A percentile compares a stretch with the other conserved stretches of the same genome.
phyloP scores from a whole-genome alignment of 2,888 invertebrate genomes.

The Chaetogeoica ovagalla region DNA sequence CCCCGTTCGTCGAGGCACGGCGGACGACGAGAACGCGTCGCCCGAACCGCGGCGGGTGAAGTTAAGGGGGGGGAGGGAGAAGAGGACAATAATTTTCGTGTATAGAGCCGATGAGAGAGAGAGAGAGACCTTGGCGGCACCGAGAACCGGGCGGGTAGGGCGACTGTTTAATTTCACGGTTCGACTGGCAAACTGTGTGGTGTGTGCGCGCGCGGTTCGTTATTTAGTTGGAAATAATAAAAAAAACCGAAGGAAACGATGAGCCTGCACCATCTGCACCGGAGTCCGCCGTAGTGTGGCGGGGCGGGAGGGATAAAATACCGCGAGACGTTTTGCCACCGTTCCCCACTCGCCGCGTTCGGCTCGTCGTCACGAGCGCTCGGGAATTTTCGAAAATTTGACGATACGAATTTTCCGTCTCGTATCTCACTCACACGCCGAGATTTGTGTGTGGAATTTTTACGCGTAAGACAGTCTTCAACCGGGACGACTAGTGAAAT shows the following conservation, averaged over 20 bases:
- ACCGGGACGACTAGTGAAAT: too few species aligned
- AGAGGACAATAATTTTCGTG: not conserved
- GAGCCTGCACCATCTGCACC: not conserved
- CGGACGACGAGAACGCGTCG: not conserved
- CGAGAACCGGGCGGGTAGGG: not conserved
- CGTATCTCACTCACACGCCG: too few species aligned
- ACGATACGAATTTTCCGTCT: too few species aligned
- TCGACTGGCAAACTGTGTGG: constrained; percentile 45
- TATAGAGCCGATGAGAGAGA: not conserved
- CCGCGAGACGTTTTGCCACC: too few species aligned
- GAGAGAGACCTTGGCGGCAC: too few species aligned
- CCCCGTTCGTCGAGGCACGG: constrained; percentile 13
- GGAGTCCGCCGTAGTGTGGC: not conserved
- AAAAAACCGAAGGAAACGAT: constrained; percentile 16
- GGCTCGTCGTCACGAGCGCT: too few species aligned
- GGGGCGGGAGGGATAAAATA: too few species aligned
- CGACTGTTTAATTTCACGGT: constrained; percentile 53
- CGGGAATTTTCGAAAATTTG: too few species aligned
- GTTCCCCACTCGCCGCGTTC: too few species aligned
- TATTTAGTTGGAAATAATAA: constrained; percentile 44
- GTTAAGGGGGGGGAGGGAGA: not conserved
- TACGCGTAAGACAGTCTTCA: too few species aligned
- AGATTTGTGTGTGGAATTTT: too few species aligned
- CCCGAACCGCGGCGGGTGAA: not conserved
- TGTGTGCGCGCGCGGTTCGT: constrained; percentile 18